Evolutionary conservation across 2,797 vertebrate genomes (phyloP).

Genomic region (Lophius americanus): DNA sequence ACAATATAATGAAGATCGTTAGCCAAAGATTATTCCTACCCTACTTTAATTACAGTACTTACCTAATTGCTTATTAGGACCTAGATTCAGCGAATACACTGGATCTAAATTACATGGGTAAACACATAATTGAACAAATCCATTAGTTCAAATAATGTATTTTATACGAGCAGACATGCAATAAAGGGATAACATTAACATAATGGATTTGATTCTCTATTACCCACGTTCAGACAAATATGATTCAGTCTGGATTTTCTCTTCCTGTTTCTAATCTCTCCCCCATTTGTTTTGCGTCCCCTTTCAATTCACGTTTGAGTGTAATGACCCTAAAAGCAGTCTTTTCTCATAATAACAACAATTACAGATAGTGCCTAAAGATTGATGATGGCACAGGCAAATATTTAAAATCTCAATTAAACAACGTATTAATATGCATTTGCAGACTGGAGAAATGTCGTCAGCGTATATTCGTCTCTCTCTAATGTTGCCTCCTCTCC

Average conservation of each 20-base stretch:
- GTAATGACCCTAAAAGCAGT: slow-evolving; percentile 44
- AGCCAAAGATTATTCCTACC: slow-evolving; percentile 70
- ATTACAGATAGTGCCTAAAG: slow-evolving; percentile 44
- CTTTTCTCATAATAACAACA: slow-evolving; percentile 59
- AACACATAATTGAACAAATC: slow-evolving; percentile 78
- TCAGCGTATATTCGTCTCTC: slow-evolving; percentile 29
- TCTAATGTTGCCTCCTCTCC: slow-evolving; percentile 1
- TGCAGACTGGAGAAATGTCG: slow-evolving; percentile 12
- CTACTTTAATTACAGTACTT: slow-evolving; percentile 74
- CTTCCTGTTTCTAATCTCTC: background rate
- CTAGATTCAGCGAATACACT: slow-evolving; percentile 66
- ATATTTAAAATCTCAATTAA: slow-evolving; percentile 44
- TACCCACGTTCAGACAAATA: slow-evolving; percentile 53
- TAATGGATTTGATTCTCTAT: slow-evolving; percentile 67
- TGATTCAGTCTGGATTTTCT: background rate
- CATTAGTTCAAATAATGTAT: slow-evolving; percentile 73
- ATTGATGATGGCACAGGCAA: slow-evolving; percentile 32
- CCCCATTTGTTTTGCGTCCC: slow-evolving; percentile 27
- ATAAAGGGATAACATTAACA: slow-evolving; percentile 51
- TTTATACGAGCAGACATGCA: slow-evolving; percentile 53
- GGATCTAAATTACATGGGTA: slow-evolving; percentile 70
- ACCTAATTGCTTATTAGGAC: slow-evolving; percentile 75
- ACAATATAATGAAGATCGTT: slow-evolving; percentile 75
- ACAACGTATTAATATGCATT: slow-evolving; percentile 50
- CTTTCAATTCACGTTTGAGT: slow-evolving; percentile 25